Percentiles rank a stretch among this genome's conserved stretches.
Conservation (phyloP, 2,888 invertebrate genomes). For the Creontiades dilutus region DNA sequence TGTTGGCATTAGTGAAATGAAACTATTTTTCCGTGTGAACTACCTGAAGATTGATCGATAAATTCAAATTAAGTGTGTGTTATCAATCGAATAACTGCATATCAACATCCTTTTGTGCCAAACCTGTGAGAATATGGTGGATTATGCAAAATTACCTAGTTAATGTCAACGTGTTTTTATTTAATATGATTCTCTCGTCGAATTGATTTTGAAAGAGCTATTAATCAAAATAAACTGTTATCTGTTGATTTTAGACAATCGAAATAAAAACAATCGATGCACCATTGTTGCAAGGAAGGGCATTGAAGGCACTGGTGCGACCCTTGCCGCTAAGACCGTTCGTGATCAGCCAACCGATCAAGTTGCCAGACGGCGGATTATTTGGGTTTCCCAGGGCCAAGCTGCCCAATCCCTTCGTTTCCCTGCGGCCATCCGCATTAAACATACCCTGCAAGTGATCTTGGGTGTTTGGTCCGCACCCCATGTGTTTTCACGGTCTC, state of each 20-base stretch:
- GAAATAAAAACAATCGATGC: too few relatives aligned
- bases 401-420: neutral
- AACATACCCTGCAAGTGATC: slow-evolving; percentile 25
- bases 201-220: too few relatives aligned
- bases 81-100: neutral
- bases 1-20: slow-evolving; percentile 12
- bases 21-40: slow-evolving; percentile 65
- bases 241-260: too few relatives aligned
- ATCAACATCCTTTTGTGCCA: neutral
- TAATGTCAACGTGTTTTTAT: neutral
- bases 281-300: too few relatives aligned
- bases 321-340: neutral
- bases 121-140: neutral
- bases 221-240: too few relatives aligned
- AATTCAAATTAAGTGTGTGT: slow-evolving; percentile 44
- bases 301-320: too few relatives aligned
- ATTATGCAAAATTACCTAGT: neutral
- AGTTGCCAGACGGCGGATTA: slow-evolving; percentile 64
- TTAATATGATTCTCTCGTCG: neutral
- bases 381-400: slow-evolving; percentile 61
- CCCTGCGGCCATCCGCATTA: neutral
- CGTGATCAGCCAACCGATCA: slow-evolving; percentile 59
- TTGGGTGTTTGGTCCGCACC: neutral
- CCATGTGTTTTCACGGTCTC: slow-evolving; percentile 62
- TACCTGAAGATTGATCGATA: slow-evolving; percentile 57